A percentile compares a stretch with the other conserved stretches of the same genome.
These are phyloP conservation scores for Trachelus troglodyta DNA, from an alignment of 2,888 invertebrate species.

Conservation along the genomic window DNA sequence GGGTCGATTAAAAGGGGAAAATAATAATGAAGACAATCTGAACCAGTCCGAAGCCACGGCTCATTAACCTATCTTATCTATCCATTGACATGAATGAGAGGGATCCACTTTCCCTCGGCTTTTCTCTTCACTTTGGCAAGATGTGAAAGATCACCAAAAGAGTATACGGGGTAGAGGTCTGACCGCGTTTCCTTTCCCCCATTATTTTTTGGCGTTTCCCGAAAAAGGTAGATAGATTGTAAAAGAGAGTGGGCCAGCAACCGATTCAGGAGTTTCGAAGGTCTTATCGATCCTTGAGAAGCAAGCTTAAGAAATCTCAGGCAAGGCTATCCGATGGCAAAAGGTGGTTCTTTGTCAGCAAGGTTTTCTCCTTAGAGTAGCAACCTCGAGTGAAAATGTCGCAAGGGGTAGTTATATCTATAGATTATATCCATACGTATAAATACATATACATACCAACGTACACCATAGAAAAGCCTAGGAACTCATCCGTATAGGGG, in stretches of 20 bases:
- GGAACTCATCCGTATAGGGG: neutral
- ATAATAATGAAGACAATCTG: neutral
- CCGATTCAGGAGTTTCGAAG: neutral
- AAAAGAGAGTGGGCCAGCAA: neutral
- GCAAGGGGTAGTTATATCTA: neutral
- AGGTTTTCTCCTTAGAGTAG: neutral
- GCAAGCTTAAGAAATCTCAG: neutral
- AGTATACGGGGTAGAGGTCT: neutral
- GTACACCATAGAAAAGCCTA: neutral
- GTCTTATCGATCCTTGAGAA: neutral
- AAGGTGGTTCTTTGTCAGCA: neutral
- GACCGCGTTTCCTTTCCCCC: neutral
- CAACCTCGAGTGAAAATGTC: neutral
- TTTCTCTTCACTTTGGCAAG: neutral
- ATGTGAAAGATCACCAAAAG: neutral
- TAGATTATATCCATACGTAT: neutral
- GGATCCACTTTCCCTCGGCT: neutral
- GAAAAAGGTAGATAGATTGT: neutral
- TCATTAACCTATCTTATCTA: neutral
- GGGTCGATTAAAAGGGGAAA: neutral
- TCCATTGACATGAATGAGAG: neutral
- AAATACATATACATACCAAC: neutral
- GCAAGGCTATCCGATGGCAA: neutral
- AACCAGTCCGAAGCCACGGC: neutral
- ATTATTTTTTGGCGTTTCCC: neutral